phyloP scores from a whole-genome alignment of 2,797 vertebrate genomes.

The Pangasius djambal region DNA sequence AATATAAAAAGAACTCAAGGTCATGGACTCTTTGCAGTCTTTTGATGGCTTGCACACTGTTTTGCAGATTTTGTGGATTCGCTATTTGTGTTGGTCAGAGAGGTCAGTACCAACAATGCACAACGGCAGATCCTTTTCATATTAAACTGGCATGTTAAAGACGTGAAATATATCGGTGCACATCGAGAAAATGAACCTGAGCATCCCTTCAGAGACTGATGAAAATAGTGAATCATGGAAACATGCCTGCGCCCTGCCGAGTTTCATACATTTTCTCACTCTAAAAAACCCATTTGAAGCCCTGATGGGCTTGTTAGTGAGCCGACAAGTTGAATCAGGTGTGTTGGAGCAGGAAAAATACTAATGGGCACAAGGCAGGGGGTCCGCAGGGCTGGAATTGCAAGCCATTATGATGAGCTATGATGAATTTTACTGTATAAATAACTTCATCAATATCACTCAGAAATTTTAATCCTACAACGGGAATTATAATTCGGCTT shows the following conservation, averaged over 20 bases:
- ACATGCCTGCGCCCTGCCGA: neutral
- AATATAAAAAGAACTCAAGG: neutral
- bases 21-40: neutral
- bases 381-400: neutral
- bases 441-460: neutral
- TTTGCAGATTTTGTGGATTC: neutral
- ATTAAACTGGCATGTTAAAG: neutral
- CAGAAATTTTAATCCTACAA: neutral
- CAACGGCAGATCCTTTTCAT: neutral
- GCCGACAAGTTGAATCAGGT: conserved; percentile 16
- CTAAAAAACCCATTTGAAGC: conserved; percentile 6
- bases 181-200: neutral
- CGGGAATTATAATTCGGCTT: neutral
- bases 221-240: neutral
- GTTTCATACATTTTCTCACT: neutral
- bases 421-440: neutral
- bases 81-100: neutral
- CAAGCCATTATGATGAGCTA: neutral
- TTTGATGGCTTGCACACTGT: neutral
- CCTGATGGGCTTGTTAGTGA: conserved; percentile 32
- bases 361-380: neutral
- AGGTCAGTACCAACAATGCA: neutral
- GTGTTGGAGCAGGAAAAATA: neutral
- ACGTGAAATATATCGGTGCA: neutral
- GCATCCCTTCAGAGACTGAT: neutral